Evolutionary conservation across 2,113 vertebrate genomes (phyloP), one percentile per base, ranked within the genome.

Genomic region (Rattus norvegicus): DNA sequence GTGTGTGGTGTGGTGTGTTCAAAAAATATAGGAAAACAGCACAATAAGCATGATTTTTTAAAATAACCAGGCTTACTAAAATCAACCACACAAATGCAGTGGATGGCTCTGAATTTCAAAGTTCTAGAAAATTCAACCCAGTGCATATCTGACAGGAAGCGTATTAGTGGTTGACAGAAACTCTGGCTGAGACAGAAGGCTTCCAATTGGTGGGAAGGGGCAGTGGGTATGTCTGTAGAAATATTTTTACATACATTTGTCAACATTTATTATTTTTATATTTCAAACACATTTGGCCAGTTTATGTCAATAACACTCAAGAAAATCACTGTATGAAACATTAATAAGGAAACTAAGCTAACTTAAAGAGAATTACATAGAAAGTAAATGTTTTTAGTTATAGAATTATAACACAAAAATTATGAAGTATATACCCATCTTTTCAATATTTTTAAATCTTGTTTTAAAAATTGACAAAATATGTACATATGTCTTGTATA

Each of bases 21-120:
- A 73, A 36, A 33, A 94, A 73, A 87, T 26, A 65, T 22, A 95
- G 5, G 8, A 90, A 77, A 56, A 39, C 70, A 77, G n/a, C 24
- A n/a, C 5, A 77, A 52, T 54, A 73, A 65, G 39, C n/a, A 52
- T 59, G 43, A 73, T 75, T 92, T 36, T 43, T 95, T 43, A 72
- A 70, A 97, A 92, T 92, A 86, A 92, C 22, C 54, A 83, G 33
- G 36, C 22, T 56, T 54, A 90, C 30, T 81, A 28, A 90, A 89
- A 80, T 83, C 79, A 96, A 8, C 4, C 70, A 73, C 70, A 96
- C 39, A 67, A 87, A 17, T 47, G 43, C 22, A 85, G 49, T 76
- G 8, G 72, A 52, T 59, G 10, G 88, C 72, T 79, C 11, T 77
- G 63, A 52, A 33, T 84, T 65, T 80, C 13, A 76, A 80, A 93